A percentile compares a stretch with the other conserved stretches of the same genome.
Conservation (phyloP, 2,113 vertebrate genomes). For the Crypturellus undulatus region DNA sequence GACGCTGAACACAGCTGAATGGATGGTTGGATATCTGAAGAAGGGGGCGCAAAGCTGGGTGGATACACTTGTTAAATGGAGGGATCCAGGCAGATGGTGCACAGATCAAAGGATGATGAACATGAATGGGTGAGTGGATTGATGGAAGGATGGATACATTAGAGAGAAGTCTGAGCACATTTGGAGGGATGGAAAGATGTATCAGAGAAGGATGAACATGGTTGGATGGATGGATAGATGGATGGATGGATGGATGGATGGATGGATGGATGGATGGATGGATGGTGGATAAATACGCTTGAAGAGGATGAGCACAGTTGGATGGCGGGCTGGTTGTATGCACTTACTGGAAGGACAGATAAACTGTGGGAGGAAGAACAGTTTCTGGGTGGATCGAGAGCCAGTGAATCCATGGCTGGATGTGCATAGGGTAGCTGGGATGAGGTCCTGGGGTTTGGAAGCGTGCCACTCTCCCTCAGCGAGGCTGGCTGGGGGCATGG, state of each 20-base stretch:
- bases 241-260: not conserved
- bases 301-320: too few relatives aligned
- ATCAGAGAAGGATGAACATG: not conserved
- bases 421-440: not conserved
- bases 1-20: not conserved
- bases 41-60: not conserved
- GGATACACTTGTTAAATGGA: not conserved
- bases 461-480: not conserved
- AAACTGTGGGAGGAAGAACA: not conserved
- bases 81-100: too few relatives aligned
- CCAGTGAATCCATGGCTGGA: not conserved
- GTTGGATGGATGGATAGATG: not conserved
- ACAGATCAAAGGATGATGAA: not conserved
- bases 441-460: not conserved
- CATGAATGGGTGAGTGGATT: not conserved
- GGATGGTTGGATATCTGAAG: not conserved
- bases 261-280: not conserved
- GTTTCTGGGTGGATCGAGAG: not conserved
- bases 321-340: too few relatives aligned
- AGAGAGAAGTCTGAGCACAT: not conserved
- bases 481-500: rapidly evolving
- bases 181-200: not conserved
- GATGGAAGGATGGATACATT: not conserved
- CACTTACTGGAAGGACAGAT: not conserved
- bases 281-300: too few relatives aligned